Conservation (phyloP, 2,113 vertebrate genomes). For the Morone saxatilis region DNA sequence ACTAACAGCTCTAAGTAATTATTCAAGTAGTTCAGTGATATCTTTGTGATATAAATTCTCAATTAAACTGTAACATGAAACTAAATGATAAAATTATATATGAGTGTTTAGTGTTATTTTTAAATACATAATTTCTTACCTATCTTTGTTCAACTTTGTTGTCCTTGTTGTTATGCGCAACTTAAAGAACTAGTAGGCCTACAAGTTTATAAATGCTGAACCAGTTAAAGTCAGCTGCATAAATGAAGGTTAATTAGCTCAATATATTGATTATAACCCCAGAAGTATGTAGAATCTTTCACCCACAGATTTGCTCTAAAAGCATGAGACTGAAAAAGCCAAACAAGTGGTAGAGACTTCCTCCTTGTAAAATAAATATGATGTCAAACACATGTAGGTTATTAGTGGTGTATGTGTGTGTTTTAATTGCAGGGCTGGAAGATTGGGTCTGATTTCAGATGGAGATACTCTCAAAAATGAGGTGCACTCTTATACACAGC, state of each 20-base stretch:
- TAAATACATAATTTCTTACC: not conserved
- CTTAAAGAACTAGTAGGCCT: not conserved
- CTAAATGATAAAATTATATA: not conserved
- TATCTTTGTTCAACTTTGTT: not conserved
- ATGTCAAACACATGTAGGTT: conserved; percentile 73
- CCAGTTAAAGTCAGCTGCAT: not conserved
- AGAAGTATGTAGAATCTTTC: not conserved
- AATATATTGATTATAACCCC: conserved; percentile 8
- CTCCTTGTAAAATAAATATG: conserved; percentile 75
- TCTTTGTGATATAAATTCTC: not conserved
- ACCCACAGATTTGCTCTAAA: conserved; percentile 27
- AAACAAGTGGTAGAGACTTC: conserved; percentile 56
- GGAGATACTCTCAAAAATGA: conserved; percentile 49
- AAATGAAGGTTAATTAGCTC: not conserved
- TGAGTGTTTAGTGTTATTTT: not conserved
- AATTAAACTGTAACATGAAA: conserved; percentile 5
- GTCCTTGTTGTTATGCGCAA: not conserved
- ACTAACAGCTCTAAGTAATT: conserved; percentile 1
- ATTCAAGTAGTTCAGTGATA: not conserved
- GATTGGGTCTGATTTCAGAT: conserved; percentile 65
- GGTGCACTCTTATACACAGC: conserved; percentile 6
- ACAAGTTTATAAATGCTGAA: not conserved
- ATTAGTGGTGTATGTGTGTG: conserved; percentile 68
- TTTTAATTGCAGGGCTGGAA: conserved; percentile 72
- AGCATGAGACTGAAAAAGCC: conserved; percentile 26